Base-by-base conservation (phyloP, 1,140 invertebrate species). In the Apis cerana region DNA sequence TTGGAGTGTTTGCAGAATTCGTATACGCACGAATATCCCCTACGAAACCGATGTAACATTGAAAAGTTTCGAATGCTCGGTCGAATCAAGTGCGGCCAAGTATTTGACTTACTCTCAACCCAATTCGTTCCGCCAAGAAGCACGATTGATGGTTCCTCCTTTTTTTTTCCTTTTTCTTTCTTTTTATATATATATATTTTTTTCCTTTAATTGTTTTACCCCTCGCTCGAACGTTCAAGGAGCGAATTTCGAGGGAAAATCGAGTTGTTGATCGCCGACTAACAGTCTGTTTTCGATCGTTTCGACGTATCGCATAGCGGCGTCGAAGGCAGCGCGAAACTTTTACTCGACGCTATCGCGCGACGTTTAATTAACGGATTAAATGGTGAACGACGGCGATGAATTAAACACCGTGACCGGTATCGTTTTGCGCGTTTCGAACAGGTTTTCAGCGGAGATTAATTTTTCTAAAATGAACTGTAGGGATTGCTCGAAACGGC, bases 291-390 rank as follows among this genome's bases (percentile, higher is more conserved):
- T 67, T 7, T 76, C 13, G 13, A 43, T 13, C 4, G 50, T 67
- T 54, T 43, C n/a, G 19, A n/a, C 74, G 27, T 33, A 43, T 43
- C 33, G 33, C 7, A 68, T 27, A n/a, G n/a, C 21, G 0, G 10
- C 9, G 23, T 12, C 9, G 13, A 43, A n/a, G 11, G 2, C 2
- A 2, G 13, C 0, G 48, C 56, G 54, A 54, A 64, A 68, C 70
- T n/a, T 78, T 78, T 27, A 78, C 70, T 78, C 65, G 65, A 23
- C 33, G 21, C 15, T 48, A 69, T 33, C 65, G 65, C n/a, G 4
- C 12, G 61, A 43, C 43, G 43, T 70, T 79, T 79, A 79, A 79
- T 79, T 59, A 71, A 33, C 67, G 54, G 59, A 68, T 79, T 59
- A 61, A 71, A 79, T 61, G 43, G 43, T 61, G 61, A 79, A 61